These are phyloP conservation scores for Trochalopteron elliotii DNA, from an alignment of 2,113 vertebrate genomes.

Conservation along the genomic window DNA sequence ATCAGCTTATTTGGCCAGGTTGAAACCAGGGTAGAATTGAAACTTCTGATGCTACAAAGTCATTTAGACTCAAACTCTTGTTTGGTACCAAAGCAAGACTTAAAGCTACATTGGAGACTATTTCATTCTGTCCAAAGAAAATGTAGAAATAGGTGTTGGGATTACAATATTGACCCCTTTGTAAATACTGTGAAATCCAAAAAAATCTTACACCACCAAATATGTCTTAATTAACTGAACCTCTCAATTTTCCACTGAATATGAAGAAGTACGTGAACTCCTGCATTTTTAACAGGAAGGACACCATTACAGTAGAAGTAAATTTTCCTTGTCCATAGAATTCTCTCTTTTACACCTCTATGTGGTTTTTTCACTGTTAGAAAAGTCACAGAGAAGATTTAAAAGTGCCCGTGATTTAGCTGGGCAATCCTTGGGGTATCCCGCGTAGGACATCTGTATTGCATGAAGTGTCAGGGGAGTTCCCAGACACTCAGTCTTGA, in stretches of 20 bases:
- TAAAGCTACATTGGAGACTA: background rate
- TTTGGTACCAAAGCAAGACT: background rate
- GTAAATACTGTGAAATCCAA: background rate
- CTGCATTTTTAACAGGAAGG: background rate
- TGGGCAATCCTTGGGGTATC: background rate
- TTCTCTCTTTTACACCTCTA: background rate
- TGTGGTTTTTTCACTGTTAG: background rate
- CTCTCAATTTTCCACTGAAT: background rate
- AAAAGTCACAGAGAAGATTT: background rate
- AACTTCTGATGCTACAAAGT: background rate
- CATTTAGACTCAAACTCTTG: background rate
- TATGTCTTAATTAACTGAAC: background rate
- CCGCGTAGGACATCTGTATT: background rate
- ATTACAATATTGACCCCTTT: background rate
- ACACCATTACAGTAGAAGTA: background rate
- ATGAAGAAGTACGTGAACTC: background rate
- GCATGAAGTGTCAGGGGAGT: background rate
- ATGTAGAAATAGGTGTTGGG: background rate
- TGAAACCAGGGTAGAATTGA: background rate
- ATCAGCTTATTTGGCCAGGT: background rate
- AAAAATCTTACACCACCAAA: background rate
- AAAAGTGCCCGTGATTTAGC: background rate
- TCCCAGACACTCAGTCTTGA: background rate
- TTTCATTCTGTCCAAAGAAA: background rate
- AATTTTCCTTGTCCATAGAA: background rate